Conservation (phyloP, 2,888 invertebrate genomes). For the Tetrapedia diversipes region DNA sequence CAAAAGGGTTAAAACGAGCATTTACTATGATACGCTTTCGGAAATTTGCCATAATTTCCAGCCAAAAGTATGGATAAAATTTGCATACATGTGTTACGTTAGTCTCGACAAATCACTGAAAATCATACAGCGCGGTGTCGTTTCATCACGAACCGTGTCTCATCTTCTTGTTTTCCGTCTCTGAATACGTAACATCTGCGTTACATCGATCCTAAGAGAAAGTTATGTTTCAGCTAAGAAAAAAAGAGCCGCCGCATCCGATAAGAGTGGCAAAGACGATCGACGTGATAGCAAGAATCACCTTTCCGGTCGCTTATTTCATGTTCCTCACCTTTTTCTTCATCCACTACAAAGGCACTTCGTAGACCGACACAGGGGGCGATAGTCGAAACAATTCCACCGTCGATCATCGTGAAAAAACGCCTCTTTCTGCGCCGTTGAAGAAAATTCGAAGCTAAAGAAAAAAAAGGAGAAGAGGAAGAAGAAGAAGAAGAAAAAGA, state of each 20-base stretch:
- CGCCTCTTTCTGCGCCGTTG: background rate
- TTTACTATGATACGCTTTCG: too few relatives aligned
- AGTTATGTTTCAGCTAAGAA: conserved; percentile 91
- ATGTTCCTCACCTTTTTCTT: conserved; percentile 98
- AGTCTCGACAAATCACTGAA: too few relatives aligned
- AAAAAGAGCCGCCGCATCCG: conserved; percentile 96
- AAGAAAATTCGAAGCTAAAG: background rate
- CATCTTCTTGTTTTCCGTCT: background rate
- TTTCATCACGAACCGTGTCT: too few relatives aligned
- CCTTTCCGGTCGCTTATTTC: conserved; percentile 96
- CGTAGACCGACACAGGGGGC: conserved; percentile 83
- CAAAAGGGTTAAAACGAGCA: too few relatives aligned
- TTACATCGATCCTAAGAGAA: background rate
- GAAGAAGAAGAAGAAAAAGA: too few relatives aligned
- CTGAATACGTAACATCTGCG: too few relatives aligned
- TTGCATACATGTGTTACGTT: too few relatives aligned
- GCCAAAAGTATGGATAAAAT: too few relatives aligned
- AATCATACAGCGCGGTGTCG: too few relatives aligned
- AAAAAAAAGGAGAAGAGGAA: too few relatives aligned
- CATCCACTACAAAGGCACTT: conserved; percentile 95
- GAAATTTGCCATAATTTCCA: too few relatives aligned
- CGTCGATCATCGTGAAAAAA: conserved; percentile 13
- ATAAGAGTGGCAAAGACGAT: conserved; percentile 97
- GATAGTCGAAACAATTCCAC: conserved; percentile 9
- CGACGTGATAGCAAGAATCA: conserved; percentile 96